phyloP scores from a whole-genome alignment of 2,113 vertebrate species.

The Cervus canadensis region DNA sequence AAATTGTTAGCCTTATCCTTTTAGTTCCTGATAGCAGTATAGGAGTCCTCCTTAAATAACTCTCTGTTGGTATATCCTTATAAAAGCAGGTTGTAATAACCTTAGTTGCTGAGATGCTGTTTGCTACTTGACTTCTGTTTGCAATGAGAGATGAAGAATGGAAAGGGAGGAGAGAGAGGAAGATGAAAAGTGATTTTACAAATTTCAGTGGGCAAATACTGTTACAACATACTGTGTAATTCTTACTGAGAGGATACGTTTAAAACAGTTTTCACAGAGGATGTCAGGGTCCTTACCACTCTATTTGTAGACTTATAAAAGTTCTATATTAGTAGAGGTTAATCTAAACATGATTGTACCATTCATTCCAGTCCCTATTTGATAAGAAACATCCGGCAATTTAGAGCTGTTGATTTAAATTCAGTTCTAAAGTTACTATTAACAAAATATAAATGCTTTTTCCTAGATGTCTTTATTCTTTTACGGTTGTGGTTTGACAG shows the following conservation, averaged over 20 bases:
- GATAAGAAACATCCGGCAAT: conserved; percentile 48
- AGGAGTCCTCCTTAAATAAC: conserved; percentile 78
- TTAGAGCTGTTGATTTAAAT: conserved; percentile 54
- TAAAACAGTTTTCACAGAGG: conserved; percentile 27
- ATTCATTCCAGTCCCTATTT: conserved; percentile 48
- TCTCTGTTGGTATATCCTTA: conserved; percentile 79
- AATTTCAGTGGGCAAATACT: conserved; percentile 68
- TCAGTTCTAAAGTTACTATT: conserved; percentile 33
- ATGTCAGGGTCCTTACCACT: conserved; percentile 20
- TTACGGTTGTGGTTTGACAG: conserved; percentile 65
- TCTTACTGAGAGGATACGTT: neutral
- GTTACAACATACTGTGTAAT: neutral
- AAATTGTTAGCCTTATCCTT: conserved; percentile 78
- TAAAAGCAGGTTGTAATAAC: conserved; percentile 79
- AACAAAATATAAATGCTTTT: conserved; percentile 46
- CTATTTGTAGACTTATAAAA: neutral
- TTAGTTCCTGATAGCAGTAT: conserved; percentile 72
- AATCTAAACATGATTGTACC: conserved; percentile 44
- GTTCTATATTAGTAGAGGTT: neutral
- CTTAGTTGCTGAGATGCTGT: conserved; percentile 78
- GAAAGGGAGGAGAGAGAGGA: conserved; percentile 31
- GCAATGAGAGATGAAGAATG: conserved; percentile 78
- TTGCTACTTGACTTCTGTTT: conserved; percentile 84
- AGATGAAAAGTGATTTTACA: conserved; percentile 75
- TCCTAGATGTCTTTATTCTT: conserved; percentile 53